Evolutionary conservation across 2,797 vertebrate genomes (phyloP).

Genomic region (Bovichtus diacanthus): DNA sequence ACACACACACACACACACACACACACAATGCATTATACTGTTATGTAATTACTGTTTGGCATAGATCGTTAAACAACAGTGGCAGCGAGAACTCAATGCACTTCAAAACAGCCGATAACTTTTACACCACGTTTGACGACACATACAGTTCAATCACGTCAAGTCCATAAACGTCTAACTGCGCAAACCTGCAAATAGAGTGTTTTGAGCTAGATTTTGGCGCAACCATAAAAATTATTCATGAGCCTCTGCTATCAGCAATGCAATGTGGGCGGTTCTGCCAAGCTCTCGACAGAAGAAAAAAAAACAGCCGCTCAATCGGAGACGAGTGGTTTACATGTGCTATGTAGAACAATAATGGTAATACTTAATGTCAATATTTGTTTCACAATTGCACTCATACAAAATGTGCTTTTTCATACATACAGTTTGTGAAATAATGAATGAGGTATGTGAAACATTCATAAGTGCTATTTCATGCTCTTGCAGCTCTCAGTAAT

Average conservation of each 20-base stretch:
- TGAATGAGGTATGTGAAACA: too few relatives aligned
- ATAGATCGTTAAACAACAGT: background rate
- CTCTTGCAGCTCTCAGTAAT: background rate
- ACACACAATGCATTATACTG: slow-evolving; percentile 7
- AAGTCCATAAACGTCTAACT: background rate
- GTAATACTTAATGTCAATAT: background rate
- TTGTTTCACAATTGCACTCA: background rate
- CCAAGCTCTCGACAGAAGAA: background rate
- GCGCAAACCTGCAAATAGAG: background rate
- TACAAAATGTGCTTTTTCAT: background rate
- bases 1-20: background rate
- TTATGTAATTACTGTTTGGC: background rate
- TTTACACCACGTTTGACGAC: background rate
- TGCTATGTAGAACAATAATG: background rate
- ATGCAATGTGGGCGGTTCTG: background rate
- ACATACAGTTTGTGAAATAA: background rate
- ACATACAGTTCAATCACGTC: too few relatives aligned
- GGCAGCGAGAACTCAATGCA: background rate
- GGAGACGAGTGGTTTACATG: background rate
- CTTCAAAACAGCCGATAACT: background rate
- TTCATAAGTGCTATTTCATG: background rate
- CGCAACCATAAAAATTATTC: background rate
- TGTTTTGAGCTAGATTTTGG: background rate
- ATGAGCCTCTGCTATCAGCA: background rate
- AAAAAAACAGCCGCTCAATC: background rate